phyloP scores from a whole-genome alignment of 2,113 vertebrate species.

The Caranx ignobilis region DNA sequence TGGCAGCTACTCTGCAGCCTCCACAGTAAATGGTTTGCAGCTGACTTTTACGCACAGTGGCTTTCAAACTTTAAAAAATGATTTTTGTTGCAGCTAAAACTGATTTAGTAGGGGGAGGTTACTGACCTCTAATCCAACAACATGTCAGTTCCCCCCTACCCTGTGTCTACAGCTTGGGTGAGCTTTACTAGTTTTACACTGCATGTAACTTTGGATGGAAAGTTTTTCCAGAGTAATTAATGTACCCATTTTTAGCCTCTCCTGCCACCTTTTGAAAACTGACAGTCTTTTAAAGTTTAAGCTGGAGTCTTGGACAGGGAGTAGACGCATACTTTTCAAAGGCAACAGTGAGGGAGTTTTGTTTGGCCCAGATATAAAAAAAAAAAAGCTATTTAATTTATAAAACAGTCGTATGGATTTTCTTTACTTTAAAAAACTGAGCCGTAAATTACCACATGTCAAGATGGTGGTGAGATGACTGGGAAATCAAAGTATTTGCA shows the following conservation, averaged over 20 bases:
- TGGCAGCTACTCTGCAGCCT: constrained; percentile 68
- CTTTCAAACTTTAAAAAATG: constrained; percentile 60
- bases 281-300: constrained; percentile 4
- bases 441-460: not conserved
- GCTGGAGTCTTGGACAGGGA: not conserved
- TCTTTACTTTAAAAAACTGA: constrained; percentile 1
- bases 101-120: constrained; percentile 48
- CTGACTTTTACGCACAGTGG: constrained; percentile 65
- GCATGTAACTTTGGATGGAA: constrained; percentile 7
- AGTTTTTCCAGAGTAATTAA: constrained; percentile 23
- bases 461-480: constrained; percentile 16
- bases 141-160: constrained; percentile 25
- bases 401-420: not conserved
- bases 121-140: constrained; percentile 34
- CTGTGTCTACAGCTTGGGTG: not conserved
- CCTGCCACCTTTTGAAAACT: constrained; percentile 6
- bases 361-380: not conserved
- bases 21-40: constrained; percentile 74
- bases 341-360: not conserved
- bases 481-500: constrained; percentile 12
- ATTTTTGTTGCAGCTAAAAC: constrained; percentile 58
- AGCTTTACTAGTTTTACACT: constrained; percentile 11
- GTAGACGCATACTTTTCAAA: not conserved
- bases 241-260: constrained; percentile 1
- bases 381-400: not conserved